These are phyloP conservation scores for Eupithecia dodoneata DNA, from an alignment of 2,888 invertebrate genomes.

Conservation along the genomic window DNA sequence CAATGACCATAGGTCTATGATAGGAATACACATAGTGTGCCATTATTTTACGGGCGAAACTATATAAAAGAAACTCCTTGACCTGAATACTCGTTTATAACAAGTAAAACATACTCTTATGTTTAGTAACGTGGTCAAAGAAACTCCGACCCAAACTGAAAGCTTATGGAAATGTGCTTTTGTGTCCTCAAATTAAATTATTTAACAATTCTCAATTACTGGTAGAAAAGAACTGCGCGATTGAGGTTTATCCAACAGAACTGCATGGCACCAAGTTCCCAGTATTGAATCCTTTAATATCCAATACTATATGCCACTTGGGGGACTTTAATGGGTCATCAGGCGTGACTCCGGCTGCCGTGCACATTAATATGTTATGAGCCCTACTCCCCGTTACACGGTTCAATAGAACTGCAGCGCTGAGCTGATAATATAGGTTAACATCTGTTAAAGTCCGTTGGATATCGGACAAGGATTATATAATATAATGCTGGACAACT, in stretches of 20 bases:
- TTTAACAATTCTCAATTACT: background rate
- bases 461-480: background rate
- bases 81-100: background rate
- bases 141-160: background rate
- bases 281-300: conserved; percentile 16
- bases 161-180: background rate
- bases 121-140: background rate
- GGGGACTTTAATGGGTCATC: conserved; percentile 63
- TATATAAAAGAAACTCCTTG: background rate
- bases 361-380: conserved; percentile 47
- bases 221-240: background rate
- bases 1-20: background rate
- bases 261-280: background rate
- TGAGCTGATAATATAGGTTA: conserved; percentile 13
- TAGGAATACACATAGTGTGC: background rate
- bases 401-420: conserved; percentile 38
- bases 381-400: conserved; percentile 32
- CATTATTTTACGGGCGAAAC: background rate
- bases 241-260: background rate
- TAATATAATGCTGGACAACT: too few species aligned
- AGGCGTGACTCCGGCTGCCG: conserved; percentile 47
- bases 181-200: background rate
- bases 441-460: conserved; percentile 24
- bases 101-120: background rate
- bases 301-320: conserved; percentile 26